Evolutionary conservation across 2,797 vertebrate genomes (phyloP), one percentile per base, ranked within the genome.

Genomic region (Australoheros facetus): DNA sequence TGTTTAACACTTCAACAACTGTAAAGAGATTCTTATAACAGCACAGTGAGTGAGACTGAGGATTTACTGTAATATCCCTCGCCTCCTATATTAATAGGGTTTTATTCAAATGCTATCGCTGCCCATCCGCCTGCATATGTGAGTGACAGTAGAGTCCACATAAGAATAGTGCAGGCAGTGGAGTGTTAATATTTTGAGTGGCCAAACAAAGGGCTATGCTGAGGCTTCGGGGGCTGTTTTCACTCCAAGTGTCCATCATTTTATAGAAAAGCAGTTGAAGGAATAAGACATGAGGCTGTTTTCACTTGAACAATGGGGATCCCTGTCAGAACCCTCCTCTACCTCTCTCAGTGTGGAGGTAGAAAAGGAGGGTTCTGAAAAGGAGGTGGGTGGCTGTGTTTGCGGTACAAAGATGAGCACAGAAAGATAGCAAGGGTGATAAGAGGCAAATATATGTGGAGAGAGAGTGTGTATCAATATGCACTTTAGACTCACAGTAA

Each of bases 401-500:
- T 84, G 78, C 71, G 12, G 84, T 66, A 56, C 54, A 77, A 82
- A 86, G 80, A 86, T 75, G 71, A 85, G 85, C 59, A 82, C 0
- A 11, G 10, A 28, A 17, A 12, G 51, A 71, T 56, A 72, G 14
- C 62, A 14, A 51, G 34, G 30, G 64, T 4, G 34, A 53, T 69
- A n/a, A 53, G 9, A 77, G 17, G 48, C 1, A 30, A 19, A 83
- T 23, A 62, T 16, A 60, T 16, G 12, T 54, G 59, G 42, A 54
- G 21, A 62, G 42, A 30, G 42, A n/a, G 19, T 56, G 30, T 58
- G 55, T 10, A 37, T 57, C 8, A 13, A 28, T 54, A 28, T 81
- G 56, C 7, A 79, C 26, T 75, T 56, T 81, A 3, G 71, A 92
- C 93, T 93, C 84, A 96, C 95, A 60, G 94, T 95, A 2, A 96